Base-by-base conservation (phyloP, 2,888 invertebrate genomes). In the Laspeyria flexula region DNA sequence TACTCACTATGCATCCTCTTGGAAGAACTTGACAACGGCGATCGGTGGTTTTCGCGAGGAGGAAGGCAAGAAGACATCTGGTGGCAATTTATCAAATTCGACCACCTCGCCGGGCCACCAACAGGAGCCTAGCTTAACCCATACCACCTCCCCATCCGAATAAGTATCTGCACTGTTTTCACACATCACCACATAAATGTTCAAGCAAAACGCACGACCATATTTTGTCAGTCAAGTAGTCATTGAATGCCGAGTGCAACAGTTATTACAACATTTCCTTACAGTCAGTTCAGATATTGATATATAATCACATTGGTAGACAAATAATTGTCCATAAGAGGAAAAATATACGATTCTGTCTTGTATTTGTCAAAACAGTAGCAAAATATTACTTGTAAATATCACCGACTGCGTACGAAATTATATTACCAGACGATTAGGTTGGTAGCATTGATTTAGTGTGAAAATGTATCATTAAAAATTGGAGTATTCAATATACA, bases 21-120 rank as follows among this genome's bases (percentile, higher is more conserved):
- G 95, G 84, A 97, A 97, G 88, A 97, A 97, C 81, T 96, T 96
- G 40, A 97, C 97, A 71, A 95, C 95, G 44, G 96, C 96, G 67
- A 97, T 94, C n/a, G 96, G 95, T 63, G 94, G 93, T 76, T 95
- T 96, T 73, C 94, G 93, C 74, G 95, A 93, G 45, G 95, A 93
- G 45, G 95, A 94, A 38, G 88, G 85, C 55, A 95, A 86, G n/a
- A n/a, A n/a, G 65, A 96, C 91, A 75, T 96, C 96, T 65, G 95
- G 94, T 16, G 96, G 95, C 47, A 96, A 86, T 73, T 93, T 93
- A 44, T 94, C 94, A 15, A 92, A 81, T 57, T 93, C 93, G 37
- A 94, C 93, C 54, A 97, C 96, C 83, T 96, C 95, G 9, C 96
- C 97, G 18, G 97, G 97, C 97, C 97, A 97, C 96, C 97, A 97